Base-by-base conservation (phyloP, 92 coral and sea anemone genomes). In the Epizoanthus stellaris region DNA sequence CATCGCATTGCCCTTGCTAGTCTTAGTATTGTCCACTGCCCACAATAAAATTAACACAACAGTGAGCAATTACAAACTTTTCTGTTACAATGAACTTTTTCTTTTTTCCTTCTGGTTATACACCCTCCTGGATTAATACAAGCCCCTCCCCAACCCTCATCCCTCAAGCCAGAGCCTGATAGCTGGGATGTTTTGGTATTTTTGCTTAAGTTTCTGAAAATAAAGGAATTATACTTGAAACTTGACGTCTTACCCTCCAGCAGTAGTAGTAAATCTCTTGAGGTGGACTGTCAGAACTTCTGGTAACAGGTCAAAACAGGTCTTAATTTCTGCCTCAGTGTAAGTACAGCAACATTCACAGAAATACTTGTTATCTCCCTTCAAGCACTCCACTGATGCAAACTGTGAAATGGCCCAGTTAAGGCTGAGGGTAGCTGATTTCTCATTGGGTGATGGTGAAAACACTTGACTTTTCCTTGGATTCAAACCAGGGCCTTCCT, bases 351-450 rank as follows among this genome's bases (percentile, higher is more conserved):
- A 97, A 61, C 82, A 93, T 20, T 94, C 99, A 87, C 99, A 97
- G 90, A 95, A 97, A 63, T 97, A 97, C 72, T 97, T 97, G 88
- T 97, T 97, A 2, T 97, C 92, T 14, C 95, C 99, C 65, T 88
- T 88, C 69, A 97, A 80, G 70, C 88, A 90, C 82, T 97, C 99
- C 77, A 91, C 86, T 10, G 93, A 88, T 25, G 98, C 99, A 97
- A 97, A 97, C 92, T 97, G 98, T 10, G 98, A 89, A 77, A 97
- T 88, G 20, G 99, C 98, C 99, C 99, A 93, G 42, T 83, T 62
- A 23, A 97, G 90, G 70, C 93, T 94, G 15, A 79, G 71, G 16
- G 68, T 90, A 19, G 49, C 82, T 65, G 80, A 87, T 42, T 82
- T 56, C 65, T 91, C 91, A 82, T 88, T 95, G 3, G 98, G 95